These are phyloP conservation scores for Branchipolynoe longqiensis DNA, from an alignment of 2,888 invertebrate genomes.

Conservation along the genomic window DNA sequence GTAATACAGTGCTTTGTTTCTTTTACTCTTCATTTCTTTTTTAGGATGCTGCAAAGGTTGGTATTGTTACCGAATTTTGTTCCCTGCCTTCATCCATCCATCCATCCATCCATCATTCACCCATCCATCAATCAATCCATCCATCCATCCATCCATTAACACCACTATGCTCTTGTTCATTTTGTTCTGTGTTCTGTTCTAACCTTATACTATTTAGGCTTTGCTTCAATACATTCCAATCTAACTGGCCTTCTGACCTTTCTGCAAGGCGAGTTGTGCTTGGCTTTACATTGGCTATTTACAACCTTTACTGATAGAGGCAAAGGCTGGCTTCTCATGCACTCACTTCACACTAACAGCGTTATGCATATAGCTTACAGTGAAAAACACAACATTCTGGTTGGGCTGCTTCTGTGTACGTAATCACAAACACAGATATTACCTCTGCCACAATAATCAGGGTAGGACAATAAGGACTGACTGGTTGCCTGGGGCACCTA, in stretches of 20 bases:
- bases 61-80: constrained; percentile 48
- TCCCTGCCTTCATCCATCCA: constrained; percentile 15
- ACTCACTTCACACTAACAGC: constrained; percentile 18
- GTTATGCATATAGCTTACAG: no score
- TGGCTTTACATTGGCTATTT: constrained; percentile 13
- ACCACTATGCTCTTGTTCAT: no score
- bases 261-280: constrained; percentile 39
- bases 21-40: constrained; percentile 40
- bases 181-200: no score
- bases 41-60: constrained; percentile 55
- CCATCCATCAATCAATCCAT: no score
- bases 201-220: constrained; percentile 25
- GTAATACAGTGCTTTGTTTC: constrained; percentile 52
- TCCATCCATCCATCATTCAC: no score
- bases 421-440: no score
- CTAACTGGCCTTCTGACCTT: constrained; percentile 32
- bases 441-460: no score
- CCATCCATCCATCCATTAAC: no score
- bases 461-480: no score
- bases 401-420: no score
- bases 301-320: constrained; percentile 9
- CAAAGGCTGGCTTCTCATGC: not conserved
- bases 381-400: no score
- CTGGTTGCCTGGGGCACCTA: no score
- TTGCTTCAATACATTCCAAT: constrained; percentile 6